These are phyloP conservation scores for Erpornis zantholeuca DNA, from an alignment of 2,113 vertebrate genomes.

Conservation along the genomic window DNA sequence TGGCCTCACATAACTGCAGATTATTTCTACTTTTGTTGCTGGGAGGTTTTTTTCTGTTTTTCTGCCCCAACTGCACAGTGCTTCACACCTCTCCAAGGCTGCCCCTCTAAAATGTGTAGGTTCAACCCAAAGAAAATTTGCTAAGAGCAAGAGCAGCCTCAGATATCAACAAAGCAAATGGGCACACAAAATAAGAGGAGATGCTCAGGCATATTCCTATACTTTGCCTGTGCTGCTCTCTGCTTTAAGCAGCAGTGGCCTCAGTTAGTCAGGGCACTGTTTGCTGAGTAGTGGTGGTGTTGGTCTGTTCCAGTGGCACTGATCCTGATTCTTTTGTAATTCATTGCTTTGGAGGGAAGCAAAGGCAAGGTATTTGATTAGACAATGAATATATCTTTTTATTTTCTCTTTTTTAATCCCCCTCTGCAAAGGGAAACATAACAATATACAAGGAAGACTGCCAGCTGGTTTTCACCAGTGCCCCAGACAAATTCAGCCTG, in stretches of 20 bases:
- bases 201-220: accelerated
- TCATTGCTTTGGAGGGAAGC: neutral
- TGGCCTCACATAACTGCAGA: neutral
- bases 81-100: neutral
- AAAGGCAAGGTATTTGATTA: neutral
- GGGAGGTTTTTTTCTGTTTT: neutral
- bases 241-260: neutral
- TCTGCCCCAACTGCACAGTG: accelerated
- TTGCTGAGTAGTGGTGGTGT: neutral
- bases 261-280: neutral
- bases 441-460: neutral
- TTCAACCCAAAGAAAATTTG: neutral
- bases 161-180: neutral
- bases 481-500: neutral
- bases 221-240: neutral
- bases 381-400: neutral
- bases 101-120: accelerated
- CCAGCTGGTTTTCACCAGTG: neutral
- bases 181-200: neutral
- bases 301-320: neutral
- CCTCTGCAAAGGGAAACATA: neutral
- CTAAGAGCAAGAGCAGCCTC: neutral
- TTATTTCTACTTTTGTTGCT: neutral
- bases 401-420: too few species aligned
- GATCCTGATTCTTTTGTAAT: neutral